Conservation (phyloP, 2,888 invertebrate genomes). For the Dione vanillae region DNA sequence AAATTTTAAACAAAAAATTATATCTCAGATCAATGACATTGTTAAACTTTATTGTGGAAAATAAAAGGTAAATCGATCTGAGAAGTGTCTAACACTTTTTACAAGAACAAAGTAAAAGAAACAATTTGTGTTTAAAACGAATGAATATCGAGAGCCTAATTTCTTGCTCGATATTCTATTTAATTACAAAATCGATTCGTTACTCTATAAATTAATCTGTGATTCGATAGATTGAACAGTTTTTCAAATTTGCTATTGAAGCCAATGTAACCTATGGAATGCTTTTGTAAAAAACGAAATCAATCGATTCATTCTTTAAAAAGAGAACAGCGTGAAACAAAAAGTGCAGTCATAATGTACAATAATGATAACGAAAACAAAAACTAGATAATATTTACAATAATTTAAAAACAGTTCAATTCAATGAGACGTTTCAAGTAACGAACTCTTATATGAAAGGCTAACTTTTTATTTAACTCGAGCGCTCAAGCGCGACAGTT, state of each 20-base stretch:
- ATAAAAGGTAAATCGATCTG: constrained; percentile 47
- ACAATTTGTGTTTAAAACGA: constrained; percentile 53
- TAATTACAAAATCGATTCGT: constrained; percentile 66
- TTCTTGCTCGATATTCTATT: constrained; percentile 60
- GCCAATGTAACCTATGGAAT: constrained; percentile 44
- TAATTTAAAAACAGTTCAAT: constrained; percentile 29
- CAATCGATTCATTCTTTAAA: neutral
- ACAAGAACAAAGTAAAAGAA: constrained; percentile 51
- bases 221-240: constrained; percentile 50
- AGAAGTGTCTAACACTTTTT: constrained; percentile 49
- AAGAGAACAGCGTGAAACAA: constrained; percentile 16
- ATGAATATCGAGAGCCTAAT: constrained; percentile 55
- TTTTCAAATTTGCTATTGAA: constrained; percentile 50
- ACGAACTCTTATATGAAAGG: constrained; percentile 62
- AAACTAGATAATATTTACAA: constrained; percentile 14
- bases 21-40: constrained; percentile 52
- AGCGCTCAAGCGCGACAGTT: constrained; percentile 80
- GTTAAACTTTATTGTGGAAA: constrained; percentile 48
- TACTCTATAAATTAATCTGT: constrained; percentile 56
- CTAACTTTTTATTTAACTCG: constrained; percentile 72
- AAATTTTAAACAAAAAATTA: constrained; percentile 41
- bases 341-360: constrained; percentile 22
- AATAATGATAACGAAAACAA: constrained; percentile 9
- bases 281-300: constrained; percentile 40
- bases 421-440: constrained; percentile 41